A percentile compares a stretch with the other conserved stretches of the same genome.
phyloP scores from a whole-genome alignment of 2,113 vertebrate genomes.

The Crotophaga sulcirostris region DNA sequence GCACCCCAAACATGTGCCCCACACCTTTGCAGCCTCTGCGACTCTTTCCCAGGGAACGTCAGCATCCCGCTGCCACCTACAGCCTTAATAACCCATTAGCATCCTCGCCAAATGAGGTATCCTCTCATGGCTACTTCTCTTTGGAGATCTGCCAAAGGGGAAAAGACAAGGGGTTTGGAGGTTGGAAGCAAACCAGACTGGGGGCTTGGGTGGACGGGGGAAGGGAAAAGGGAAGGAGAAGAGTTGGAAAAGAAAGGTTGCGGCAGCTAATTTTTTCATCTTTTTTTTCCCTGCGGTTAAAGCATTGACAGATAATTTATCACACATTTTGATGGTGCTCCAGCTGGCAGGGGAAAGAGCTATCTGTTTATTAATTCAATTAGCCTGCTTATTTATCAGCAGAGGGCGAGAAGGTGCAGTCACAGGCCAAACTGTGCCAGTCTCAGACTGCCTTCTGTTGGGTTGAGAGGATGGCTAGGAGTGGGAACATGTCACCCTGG shows the following conservation, averaged over 20 bases:
- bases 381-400: conserved; percentile 81
- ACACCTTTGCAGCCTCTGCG: neutral
- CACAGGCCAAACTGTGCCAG: conserved; percentile 70
- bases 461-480: neutral
- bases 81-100: conserved; percentile 65
- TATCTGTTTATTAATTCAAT: conserved; percentile 91
- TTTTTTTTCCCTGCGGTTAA: conserved; percentile 64
- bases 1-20: neutral
- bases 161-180: conserved; percentile 52
- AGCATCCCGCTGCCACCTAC: conserved; percentile 26
- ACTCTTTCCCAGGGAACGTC: conserved; percentile 63
- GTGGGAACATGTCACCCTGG: neutral
- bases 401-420: conserved; percentile 68
- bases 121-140: conserved; percentile 39
- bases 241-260: neutral
- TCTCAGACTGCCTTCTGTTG: neutral
- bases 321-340: conserved; percentile 78
- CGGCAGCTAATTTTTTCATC: conserved; percentile 67
- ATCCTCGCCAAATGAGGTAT: conserved; percentile 48
- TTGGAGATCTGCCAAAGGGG: conserved; percentile 71
- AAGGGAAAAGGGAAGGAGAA: neutral
- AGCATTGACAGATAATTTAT: conserved; percentile 82
- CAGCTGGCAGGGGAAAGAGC: conserved; percentile 79
- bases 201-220: neutral
- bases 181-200: neutral